A percentile compares a stretch with the other conserved stretches of the same genome.
Conservation (phyloP, 1,140 invertebrate species). For the Armadillidium nasatum region DNA sequence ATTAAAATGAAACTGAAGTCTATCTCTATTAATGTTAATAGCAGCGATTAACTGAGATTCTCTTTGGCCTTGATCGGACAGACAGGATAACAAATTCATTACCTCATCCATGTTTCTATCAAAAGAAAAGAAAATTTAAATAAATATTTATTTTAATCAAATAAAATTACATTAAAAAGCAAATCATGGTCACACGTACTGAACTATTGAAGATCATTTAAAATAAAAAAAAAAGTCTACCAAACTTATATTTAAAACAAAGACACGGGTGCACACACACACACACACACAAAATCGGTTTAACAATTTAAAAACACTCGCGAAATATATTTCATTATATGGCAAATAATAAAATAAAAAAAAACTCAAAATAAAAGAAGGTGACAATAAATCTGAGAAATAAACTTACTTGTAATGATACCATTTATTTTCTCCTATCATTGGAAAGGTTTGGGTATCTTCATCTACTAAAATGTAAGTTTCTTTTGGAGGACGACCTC, state of each 20-base stretch:
- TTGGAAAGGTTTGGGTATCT: neutral
- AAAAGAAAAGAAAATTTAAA: neutral
- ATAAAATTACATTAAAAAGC: too few relatives aligned
- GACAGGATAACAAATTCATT: neutral
- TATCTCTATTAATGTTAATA: neutral
- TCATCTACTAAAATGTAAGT: neutral
- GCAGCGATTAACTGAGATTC: conserved; percentile 9
- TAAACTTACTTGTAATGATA: neutral
- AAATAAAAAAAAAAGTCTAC: too few relatives aligned
- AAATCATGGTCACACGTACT: too few relatives aligned
- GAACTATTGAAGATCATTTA: too few relatives aligned
- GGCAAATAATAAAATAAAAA: too few relatives aligned
- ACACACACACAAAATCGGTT: too few relatives aligned
- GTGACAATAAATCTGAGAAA: neutral
- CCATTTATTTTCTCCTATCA: neutral
- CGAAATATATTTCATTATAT: too few relatives aligned
- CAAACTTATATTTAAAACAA: too few relatives aligned
- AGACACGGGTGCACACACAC: too few relatives aligned
- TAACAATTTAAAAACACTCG: too few relatives aligned
- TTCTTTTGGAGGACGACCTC: conserved; percentile 1
- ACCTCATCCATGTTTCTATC: neutral
- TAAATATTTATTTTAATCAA: too few relatives aligned
- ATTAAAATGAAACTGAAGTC: conserved; percentile 8
- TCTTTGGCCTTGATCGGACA: neutral
- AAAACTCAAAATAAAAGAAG: neutral